phyloP scores from a whole-genome alignment of 2,888 invertebrate species.

The Morpho deidamia region DNA sequence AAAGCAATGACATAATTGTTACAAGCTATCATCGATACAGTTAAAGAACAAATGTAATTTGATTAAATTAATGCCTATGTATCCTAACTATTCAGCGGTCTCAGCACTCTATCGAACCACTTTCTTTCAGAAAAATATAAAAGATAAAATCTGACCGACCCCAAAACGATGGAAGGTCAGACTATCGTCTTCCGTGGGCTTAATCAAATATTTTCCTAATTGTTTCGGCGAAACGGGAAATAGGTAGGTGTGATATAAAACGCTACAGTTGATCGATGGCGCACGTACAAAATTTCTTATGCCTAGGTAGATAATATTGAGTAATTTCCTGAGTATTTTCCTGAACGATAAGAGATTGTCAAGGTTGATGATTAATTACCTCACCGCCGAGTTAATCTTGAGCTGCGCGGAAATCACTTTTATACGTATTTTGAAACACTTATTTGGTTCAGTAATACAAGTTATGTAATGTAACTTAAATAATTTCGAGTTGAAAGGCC shows the following conservation, averaged over 20 bases:
- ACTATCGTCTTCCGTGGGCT: too few species aligned
- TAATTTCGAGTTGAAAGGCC: slow-evolving; percentile 5
- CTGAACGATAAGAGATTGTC: slow-evolving; percentile 40
- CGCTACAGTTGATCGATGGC: slow-evolving; percentile 11
- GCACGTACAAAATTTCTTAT: slow-evolving; percentile 17
- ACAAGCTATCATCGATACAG: too few species aligned
- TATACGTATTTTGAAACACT: slow-evolving; percentile 29
- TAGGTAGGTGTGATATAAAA: slow-evolving; percentile 10
- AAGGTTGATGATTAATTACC: slow-evolving; percentile 37
- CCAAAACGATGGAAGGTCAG: too few species aligned
- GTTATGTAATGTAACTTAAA: slow-evolving; percentile 9
- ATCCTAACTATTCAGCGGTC: too few species aligned
- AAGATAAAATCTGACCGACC: too few species aligned
- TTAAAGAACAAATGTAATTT: too few species aligned
- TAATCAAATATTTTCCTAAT: background rate
- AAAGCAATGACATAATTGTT: too few species aligned
- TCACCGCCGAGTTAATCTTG: slow-evolving; percentile 32
- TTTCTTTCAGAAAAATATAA: too few species aligned
- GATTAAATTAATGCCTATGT: too few species aligned
- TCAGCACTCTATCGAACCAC: too few species aligned
- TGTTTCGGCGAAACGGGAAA: slow-evolving; percentile 1
- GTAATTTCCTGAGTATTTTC: slow-evolving; percentile 37
- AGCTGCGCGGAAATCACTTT: slow-evolving; percentile 33
- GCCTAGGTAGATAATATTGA: slow-evolving; percentile 24
- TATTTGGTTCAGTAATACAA: slow-evolving; percentile 3